A percentile compares a stretch with the other conserved stretches of the same genome.
Conservation (phyloP, 1,140 invertebrate genomes). For the Eriocheir sinensis region DNA sequence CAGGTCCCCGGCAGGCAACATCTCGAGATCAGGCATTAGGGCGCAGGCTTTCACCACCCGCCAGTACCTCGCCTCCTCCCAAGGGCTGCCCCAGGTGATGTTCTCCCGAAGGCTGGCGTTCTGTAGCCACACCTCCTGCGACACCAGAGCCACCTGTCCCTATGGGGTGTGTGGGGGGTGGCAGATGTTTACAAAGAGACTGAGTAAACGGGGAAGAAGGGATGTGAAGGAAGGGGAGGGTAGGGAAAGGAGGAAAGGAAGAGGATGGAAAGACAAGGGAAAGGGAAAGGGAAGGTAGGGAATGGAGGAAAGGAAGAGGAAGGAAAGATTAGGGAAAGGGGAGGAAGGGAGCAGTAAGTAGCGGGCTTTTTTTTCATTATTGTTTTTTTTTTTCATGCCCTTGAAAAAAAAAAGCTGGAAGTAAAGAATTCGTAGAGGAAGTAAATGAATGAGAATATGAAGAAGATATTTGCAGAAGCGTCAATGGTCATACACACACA, state of each 20-base stretch:
- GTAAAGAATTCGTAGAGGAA: too few species aligned
- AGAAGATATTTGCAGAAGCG: too few species aligned
- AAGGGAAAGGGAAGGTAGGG: background rate
- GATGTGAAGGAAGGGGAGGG: background rate
- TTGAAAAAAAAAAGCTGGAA: background rate
- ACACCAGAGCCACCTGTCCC: constrained; percentile 82
- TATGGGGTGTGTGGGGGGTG: too few species aligned
- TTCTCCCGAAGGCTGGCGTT: constrained; percentile 83
- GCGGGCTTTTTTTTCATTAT: too few species aligned
- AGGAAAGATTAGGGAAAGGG: too few species aligned
- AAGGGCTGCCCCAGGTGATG: constrained; percentile 85
- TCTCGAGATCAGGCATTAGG: constrained; percentile 91
- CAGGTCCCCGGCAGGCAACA: constrained; percentile 93
- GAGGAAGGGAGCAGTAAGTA: too few species aligned
- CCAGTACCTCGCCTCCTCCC: constrained; percentile 89
- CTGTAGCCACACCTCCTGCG: constrained; percentile 86
- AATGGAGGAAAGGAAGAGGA: too few species aligned
- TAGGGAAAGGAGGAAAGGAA: background rate
- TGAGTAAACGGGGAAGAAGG: too few species aligned
- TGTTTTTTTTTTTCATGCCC: too few species aligned
- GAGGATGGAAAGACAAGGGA: background rate
- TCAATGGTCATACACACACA: too few species aligned
- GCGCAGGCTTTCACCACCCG: constrained; percentile 93
- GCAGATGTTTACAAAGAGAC: too few species aligned
- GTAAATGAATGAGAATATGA: too few species aligned